Conservation (phyloP, 2,113 vertebrate genomes). For the Notothenia rossii region DNA sequence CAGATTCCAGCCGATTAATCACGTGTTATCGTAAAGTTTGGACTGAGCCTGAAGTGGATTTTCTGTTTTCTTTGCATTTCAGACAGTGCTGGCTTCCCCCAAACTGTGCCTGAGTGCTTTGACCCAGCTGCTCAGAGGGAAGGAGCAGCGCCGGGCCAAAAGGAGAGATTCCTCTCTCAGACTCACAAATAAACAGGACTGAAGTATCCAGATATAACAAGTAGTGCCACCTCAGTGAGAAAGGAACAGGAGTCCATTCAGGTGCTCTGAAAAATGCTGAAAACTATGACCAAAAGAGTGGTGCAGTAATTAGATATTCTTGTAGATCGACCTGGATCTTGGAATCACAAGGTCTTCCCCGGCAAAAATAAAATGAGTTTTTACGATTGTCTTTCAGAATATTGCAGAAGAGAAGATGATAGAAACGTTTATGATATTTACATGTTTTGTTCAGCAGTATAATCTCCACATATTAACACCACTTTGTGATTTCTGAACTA, state of each 20-base stretch:
- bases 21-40: slow-evolving; percentile 74
- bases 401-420: too few species aligned
- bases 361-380: too few species aligned
- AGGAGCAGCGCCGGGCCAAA: slow-evolving; percentile 68
- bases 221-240: slow-evolving; percentile 3
- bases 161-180: slow-evolving; percentile 75
- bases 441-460: too few species aligned
- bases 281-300: too few species aligned
- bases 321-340: too few species aligned
- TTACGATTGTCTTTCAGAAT: too few species aligned
- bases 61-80: slow-evolving; percentile 80
- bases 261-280: not conserved
- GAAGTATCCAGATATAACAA: not conserved
- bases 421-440: too few species aligned
- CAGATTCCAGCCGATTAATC: slow-evolving; percentile 79
- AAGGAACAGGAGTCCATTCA: not conserved
- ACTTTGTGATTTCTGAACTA: too few species aligned
- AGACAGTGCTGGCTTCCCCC: slow-evolving; percentile 70
- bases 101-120: slow-evolving; percentile 70
- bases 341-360: too few species aligned
- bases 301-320: too few species aligned
- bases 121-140: slow-evolving; percentile 67
- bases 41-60: slow-evolving; percentile 67
- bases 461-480: too few species aligned
- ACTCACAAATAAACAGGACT: slow-evolving; percentile 73